Conservation (phyloP, 2,797 vertebrate species). For the Botia almorhae region DNA sequence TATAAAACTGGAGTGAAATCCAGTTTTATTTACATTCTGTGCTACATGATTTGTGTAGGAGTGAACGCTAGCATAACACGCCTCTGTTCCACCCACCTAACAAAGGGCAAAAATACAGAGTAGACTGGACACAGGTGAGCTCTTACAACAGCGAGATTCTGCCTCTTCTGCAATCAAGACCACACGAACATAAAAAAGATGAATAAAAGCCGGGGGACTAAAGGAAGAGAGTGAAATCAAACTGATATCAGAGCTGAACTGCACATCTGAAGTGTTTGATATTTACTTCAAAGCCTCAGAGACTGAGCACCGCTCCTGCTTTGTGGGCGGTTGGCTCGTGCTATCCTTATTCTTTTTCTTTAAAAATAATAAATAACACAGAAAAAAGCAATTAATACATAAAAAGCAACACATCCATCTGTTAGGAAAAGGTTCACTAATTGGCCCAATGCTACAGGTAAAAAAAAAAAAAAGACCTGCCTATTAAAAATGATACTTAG, state of each 20-base stretch:
- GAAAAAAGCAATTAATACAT: slow-evolving; percentile 21
- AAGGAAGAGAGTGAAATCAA: slow-evolving; percentile 37
- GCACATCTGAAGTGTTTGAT: slow-evolving; percentile 71
- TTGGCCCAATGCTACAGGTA: slow-evolving; percentile 20
- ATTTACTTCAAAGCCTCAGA: slow-evolving; percentile 70
- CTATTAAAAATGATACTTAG: slow-evolving; percentile 3
- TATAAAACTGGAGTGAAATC: too few species aligned
- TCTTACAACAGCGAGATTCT: slow-evolving; percentile 21
- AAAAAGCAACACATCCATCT: slow-evolving; percentile 39
- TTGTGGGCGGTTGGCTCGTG: slow-evolving; percentile 69
- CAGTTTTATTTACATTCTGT: too few species aligned
- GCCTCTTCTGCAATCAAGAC: slow-evolving; percentile 33
- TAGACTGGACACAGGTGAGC: neutral
- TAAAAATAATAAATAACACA: neutral
- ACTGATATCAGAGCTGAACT: slow-evolving; percentile 55
- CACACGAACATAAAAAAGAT: slow-evolving; percentile 20
- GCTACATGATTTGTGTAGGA: neutral
- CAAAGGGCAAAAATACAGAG: slow-evolving; percentile 2
- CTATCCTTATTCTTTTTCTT: slow-evolving; percentile 61
- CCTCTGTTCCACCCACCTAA: neutral
- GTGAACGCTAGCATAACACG: neutral
- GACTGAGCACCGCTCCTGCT: slow-evolving; percentile 67
- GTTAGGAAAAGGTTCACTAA: slow-evolving; percentile 35
- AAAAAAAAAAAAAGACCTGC: slow-evolving; percentile 1
- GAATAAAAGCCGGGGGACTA: slow-evolving; percentile 28